A percentile compares a stretch with the other conserved stretches of the same genome.
Evolutionary conservation across 2,797 vertebrate species (phyloP).

Genomic region (Macroramphosus scolopax): DNA sequence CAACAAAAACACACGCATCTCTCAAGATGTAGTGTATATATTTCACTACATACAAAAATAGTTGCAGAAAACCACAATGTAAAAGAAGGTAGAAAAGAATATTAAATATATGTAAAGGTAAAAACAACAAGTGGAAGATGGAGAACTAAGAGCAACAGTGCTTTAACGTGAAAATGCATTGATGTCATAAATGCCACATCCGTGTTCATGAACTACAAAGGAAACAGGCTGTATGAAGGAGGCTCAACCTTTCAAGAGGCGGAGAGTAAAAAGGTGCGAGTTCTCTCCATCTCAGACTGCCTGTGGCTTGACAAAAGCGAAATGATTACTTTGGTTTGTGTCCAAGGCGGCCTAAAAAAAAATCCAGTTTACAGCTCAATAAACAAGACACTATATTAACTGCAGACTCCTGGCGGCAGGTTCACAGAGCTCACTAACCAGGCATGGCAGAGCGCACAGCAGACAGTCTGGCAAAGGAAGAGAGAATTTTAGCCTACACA

Average conservation of each 20-base stretch:
- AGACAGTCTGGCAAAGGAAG: constrained; percentile 39
- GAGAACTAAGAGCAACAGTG: not conserved
- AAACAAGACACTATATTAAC: constrained; percentile 63
- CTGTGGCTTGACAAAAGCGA: constrained; percentile 51
- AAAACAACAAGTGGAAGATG: not conserved
- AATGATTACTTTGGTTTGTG: constrained; percentile 63
- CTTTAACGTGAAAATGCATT: constrained; percentile 1
- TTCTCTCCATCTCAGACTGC: constrained; percentile 31
- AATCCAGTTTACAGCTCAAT: constrained; percentile 61
- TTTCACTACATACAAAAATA: too few species aligned
- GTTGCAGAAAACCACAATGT: too few species aligned
- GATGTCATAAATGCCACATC: constrained; percentile 8
- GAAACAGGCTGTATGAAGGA: not conserved
- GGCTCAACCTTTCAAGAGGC: constrained; percentile 15
- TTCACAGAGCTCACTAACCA: constrained; percentile 54
- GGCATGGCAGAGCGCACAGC: constrained; percentile 42
- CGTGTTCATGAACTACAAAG: constrained; percentile 2
- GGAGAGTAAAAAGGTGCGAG: not conserved
- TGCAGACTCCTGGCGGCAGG: constrained; percentile 45
- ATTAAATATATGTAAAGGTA: too few species aligned
- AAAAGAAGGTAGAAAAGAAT: too few species aligned
- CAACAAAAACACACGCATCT: constrained; percentile 3
- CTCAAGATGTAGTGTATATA: constrained; percentile 1
- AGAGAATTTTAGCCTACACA: constrained; percentile 27
- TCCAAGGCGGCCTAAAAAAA: constrained; percentile 54